These are phyloP conservation scores for Polypedilum pembai DNA, from an alignment of 1,140 invertebrate species.

Conservation along the genomic window DNA sequence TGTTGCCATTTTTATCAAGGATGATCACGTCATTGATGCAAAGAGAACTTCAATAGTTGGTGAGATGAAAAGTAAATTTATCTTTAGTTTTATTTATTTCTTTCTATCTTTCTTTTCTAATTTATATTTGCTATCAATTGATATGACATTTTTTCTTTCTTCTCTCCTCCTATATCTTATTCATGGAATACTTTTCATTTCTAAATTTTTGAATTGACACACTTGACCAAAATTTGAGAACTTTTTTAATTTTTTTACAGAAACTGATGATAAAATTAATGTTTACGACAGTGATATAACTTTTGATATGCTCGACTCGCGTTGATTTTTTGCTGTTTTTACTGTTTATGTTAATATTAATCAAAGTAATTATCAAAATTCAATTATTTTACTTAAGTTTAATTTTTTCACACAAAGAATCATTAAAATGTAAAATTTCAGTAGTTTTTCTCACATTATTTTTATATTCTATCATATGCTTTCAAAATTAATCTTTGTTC, in stretches of 20 bases:
- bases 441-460: background rate
- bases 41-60: slow-evolving; percentile 42
- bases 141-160: background rate
- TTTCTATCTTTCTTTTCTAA: background rate
- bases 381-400: background rate
- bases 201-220: background rate
- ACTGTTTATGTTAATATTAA: slow-evolving; percentile 1
- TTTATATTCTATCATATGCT: background rate
- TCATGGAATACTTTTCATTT: background rate
- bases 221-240: no score
- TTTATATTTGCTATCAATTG: background rate
- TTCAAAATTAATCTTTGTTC: background rate
- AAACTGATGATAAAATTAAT: slow-evolving; percentile 22
- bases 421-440: background rate
- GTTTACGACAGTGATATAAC: slow-evolving; percentile 17
- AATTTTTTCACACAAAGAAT: background rate
- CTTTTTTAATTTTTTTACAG: slow-evolving; percentile 14
- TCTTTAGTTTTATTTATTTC: slow-evolving; percentile 29
- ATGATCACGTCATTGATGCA: slow-evolving; percentile 48
- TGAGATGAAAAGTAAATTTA: slow-evolving; percentile 43
- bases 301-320: slow-evolving; percentile 10
- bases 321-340: slow-evolving; percentile 14
- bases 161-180: background rate
- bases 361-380: slow-evolving; percentile 25
- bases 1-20: slow-evolving; percentile 86